Base-by-base conservation (phyloP, 2,797 vertebrate genomes). In the Acomys russatus region DNA sequence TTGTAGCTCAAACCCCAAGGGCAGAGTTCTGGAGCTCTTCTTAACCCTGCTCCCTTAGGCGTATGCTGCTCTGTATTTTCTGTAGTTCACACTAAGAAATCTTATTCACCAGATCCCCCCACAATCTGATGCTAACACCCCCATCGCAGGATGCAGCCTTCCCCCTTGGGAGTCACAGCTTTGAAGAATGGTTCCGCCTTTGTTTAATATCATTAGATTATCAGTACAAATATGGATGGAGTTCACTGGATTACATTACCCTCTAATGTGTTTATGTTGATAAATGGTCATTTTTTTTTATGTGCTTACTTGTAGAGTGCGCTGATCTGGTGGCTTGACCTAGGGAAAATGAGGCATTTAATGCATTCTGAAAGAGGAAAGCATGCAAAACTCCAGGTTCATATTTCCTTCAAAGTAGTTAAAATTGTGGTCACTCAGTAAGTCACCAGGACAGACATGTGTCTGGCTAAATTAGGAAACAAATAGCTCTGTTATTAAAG, bases 401-500 rank as follows among this genome's bases (percentile, higher is more conserved):
- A 73, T 30, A 68, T 87, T 89, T 87, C 82, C 38, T 54, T 93
- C 84, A 86, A 92, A 91, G n/a, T 44, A 92, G 15, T 91, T 96
- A 68, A 95, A 95, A 93, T 20, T 49, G 3, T 74, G 77, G 87
- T 83, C 33, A 82, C 56, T 92, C 74, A 59, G 61, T 66, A 73
- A 90, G 10, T 22, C 87, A 59, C 66, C 38, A 22, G 38, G 59
- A 73, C 28, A 96, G 30, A 25, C 82, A 18, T 74, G 51, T 17
- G 10, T 80, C 85, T 83, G 22, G n/a, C 35, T 94, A 96, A 93
- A 78, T 68, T 85, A 82, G 76, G 94, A 96, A 90, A 49, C 66
- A 84, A 96, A 7, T 51, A 91, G 51, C 35, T 80, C 73, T 80
- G 56, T 88, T 95, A 74, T 90, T 78, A 90, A 96, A 95, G 30